A percentile compares a stretch with the other conserved stretches of the same genome.
Evolutionary conservation across 64 coral and sea anemone species (phyloP).

Genomic region (Dendrophyllia cribrosa): DNA sequence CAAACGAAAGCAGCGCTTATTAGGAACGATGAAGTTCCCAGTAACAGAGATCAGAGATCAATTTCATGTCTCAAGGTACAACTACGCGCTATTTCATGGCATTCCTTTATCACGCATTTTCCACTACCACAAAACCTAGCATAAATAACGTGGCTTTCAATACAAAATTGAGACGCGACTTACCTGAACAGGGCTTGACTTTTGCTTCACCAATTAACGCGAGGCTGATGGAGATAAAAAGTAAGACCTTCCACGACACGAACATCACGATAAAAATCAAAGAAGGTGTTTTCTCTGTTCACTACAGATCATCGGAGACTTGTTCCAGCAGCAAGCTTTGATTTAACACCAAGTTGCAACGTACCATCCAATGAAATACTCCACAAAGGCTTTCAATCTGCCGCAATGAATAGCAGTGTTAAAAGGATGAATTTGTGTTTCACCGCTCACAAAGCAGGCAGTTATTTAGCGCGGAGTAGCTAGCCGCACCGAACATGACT

Average conservation of each 20-base stretch:
- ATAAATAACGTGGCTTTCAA: conserved; percentile 3
- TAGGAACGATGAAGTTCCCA: not conserved
- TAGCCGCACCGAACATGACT: conserved; percentile 14
- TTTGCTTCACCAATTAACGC: not conserved
- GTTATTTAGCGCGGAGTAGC: not conserved
- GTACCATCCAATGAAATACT: conserved; percentile 12
- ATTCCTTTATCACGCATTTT: conserved; percentile 55
- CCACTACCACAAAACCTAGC: not conserved
- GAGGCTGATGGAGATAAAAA: not conserved
- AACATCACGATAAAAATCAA: not conserved
- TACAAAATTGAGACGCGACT: not conserved
- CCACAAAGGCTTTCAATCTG: not conserved
- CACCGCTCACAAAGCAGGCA: not conserved
- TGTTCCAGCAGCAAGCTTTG: not conserved
- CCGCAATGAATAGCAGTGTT: conserved; percentile 1
- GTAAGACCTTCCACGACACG: not conserved
- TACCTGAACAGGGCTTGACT: conserved; percentile 7
- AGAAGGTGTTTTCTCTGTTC: not conserved
- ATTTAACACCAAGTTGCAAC: not conserved
- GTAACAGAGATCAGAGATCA: not conserved
- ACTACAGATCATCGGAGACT: not conserved
- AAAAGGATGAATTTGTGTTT: not conserved
- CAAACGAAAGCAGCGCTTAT: not conserved
- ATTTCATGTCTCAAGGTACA: not conserved
- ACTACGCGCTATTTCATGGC: not conserved